A percentile compares a stretch with the other conserved stretches of the same genome.
Evolutionary conservation across 1,140 invertebrate genomes (phyloP).

Genomic region (Polypedilum pembai): DNA sequence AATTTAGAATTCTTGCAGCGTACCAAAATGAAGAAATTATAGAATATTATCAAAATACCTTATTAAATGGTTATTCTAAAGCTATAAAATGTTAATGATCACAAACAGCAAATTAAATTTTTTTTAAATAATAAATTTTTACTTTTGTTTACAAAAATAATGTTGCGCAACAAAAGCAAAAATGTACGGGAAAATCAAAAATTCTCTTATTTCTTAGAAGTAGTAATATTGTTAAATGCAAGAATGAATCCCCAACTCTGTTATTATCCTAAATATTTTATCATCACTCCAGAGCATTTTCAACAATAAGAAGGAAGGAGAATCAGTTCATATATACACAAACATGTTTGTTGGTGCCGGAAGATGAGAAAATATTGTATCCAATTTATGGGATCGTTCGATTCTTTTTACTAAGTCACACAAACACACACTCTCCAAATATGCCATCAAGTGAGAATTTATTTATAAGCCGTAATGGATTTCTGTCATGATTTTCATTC

Average conservation of each 20-base stretch:
- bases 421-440: neutral
- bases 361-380: conserved; percentile 19
- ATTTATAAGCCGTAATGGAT: conserved; percentile 26
- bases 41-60: too few species aligned
- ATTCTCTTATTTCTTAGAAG: neutral
- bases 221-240: too few species aligned
- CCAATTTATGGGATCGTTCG: conserved; percentile 19
- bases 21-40: neutral
- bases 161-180: neutral
- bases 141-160: neutral
- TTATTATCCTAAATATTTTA: conserved; percentile 9
- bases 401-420: neutral
- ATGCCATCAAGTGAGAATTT: conserved; percentile 3
- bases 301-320: neutral
- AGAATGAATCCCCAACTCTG: too few species aligned
- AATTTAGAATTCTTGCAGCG: neutral
- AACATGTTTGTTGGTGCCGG: neutral
- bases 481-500: conserved; percentile 21
- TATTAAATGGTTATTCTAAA: too few species aligned
- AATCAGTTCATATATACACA: neutral
- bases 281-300: neutral
- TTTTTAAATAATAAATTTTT: neutral
- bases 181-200: neutral
- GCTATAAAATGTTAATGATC: too few species aligned
- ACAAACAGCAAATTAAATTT: too few species aligned